These are phyloP conservation scores for Luscinia megarhynchos DNA, from an alignment of 2,797 vertebrate genomes.

Conservation along the genomic window DNA sequence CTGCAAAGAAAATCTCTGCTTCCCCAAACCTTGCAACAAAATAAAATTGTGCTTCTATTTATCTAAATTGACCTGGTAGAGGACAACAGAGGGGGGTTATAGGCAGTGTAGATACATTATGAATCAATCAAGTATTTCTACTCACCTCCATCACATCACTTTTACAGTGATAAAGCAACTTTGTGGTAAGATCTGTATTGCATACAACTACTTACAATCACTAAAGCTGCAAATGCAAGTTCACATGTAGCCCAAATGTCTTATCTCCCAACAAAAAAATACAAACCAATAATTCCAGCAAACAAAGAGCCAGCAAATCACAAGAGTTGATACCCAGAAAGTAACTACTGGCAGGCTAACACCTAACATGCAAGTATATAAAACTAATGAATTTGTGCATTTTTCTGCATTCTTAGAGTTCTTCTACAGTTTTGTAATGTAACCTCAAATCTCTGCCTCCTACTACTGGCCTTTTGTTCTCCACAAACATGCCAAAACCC, in stretches of 20 bases:
- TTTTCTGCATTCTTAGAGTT: not conserved
- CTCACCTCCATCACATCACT: not conserved
- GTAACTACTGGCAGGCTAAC: not conserved
- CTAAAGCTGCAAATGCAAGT: not conserved
- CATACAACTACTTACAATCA: not conserved
- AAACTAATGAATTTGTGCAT: not conserved
- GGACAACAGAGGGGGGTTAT: not conserved
- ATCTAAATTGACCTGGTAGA: not conserved
- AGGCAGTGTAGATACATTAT: not conserved
- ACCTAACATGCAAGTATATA: not conserved
- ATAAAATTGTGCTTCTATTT: not conserved
- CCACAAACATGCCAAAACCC: not conserved
- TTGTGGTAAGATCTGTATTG: not conserved
- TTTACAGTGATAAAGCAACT: not conserved
- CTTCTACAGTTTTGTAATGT: not conserved
- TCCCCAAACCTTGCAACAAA: not conserved
- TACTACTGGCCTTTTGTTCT: not conserved
- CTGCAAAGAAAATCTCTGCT: not conserved
- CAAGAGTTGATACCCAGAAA: not conserved
- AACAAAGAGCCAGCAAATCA: not conserved
- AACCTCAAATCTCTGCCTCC: not conserved
- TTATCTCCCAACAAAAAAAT: not conserved
- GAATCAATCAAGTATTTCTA: not conserved
- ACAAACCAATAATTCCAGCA: not conserved
- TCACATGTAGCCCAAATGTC: not conserved